Percentiles rank a stretch among this genome's conserved stretches.
phyloP scores from a whole-genome alignment of 2,113 vertebrate genomes.

The Silurus glanis region DNA sequence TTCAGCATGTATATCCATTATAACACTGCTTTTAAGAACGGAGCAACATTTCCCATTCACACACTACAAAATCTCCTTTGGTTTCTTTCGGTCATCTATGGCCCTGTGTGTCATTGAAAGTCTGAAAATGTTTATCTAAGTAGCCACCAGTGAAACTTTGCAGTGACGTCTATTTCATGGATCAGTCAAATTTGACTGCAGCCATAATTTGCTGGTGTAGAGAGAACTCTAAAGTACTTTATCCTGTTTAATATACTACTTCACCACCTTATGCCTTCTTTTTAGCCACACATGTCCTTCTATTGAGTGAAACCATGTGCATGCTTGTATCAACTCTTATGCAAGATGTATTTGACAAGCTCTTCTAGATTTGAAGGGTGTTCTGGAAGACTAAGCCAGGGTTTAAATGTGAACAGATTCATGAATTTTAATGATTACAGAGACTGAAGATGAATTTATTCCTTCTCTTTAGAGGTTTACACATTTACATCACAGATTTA shows the following conservation, averaged over 20 bases:
- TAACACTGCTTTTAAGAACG: not conserved
- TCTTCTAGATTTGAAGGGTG: constrained; percentile 9
- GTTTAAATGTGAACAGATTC: constrained; percentile 30
- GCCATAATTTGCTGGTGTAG: constrained; percentile 3
- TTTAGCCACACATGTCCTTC: constrained; percentile 7
- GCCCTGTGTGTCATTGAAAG: not conserved
- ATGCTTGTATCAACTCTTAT: constrained; percentile 17
- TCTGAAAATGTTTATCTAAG: not conserved
- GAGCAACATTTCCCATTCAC: not conserved
- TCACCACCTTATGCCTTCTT: constrained; percentile 5
- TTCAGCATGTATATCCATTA: not conserved
- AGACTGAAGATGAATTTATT: constrained; percentile 7
- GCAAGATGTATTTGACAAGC: constrained; percentile 30
- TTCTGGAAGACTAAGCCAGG: constrained; percentile 33
- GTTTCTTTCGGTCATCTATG: not conserved
- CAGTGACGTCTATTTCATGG: not conserved
- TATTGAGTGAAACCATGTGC: constrained; percentile 5
- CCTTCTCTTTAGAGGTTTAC: not conserved
- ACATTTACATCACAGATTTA: not conserved
- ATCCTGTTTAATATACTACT: not conserved
- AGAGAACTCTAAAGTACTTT: not conserved
- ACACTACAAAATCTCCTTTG: not conserved
- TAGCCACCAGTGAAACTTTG: not conserved
- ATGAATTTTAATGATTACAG: constrained; percentile 23
- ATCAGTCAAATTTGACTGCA: not conserved